Percentiles rank a stretch among this genome's conserved stretches.
phyloP scores from a whole-genome alignment of 2,113 vertebrate genomes.

The Camelus bactrianus region DNA sequence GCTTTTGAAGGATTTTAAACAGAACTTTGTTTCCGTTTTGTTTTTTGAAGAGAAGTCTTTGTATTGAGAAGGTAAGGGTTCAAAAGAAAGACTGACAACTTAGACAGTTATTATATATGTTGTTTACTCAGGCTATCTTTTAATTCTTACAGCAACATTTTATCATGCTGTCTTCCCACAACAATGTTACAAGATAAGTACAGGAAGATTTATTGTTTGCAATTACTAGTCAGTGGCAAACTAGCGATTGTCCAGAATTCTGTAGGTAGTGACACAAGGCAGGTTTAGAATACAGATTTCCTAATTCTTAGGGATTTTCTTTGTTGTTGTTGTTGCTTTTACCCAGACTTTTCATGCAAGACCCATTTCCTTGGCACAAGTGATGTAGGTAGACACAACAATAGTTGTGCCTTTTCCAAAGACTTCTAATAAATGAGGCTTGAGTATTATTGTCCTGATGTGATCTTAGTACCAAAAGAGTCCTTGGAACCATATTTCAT shows the following conservation, averaged over 20 bases:
- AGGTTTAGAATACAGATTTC: conserved; percentile 20
- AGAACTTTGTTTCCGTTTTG: background rate
- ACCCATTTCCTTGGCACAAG: background rate
- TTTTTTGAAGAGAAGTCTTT: background rate
- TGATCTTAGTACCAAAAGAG: background rate
- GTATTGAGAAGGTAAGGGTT: background rate
- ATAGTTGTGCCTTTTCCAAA: background rate
- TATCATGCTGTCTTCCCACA: background rate
- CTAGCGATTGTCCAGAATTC: background rate
- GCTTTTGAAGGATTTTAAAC: conserved; percentile 16
- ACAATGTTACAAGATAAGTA: background rate
- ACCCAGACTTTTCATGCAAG: background rate
- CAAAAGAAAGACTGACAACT: background rate
- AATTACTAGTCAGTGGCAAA: background rate
- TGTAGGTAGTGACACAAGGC: background rate
- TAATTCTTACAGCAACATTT: conserved; percentile 21
- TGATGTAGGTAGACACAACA: background rate
- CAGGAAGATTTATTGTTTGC: background rate
- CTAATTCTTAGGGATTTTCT: background rate
- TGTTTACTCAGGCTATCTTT: conserved; percentile 23
- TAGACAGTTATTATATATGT: background rate
- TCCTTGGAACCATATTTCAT: background rate
- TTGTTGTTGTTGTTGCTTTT: background rate
- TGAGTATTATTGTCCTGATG: background rate
- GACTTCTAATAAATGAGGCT: background rate